phyloP scores from a whole-genome alignment of 2,888 invertebrate species.

The Pardosa pseudoannulata region DNA sequence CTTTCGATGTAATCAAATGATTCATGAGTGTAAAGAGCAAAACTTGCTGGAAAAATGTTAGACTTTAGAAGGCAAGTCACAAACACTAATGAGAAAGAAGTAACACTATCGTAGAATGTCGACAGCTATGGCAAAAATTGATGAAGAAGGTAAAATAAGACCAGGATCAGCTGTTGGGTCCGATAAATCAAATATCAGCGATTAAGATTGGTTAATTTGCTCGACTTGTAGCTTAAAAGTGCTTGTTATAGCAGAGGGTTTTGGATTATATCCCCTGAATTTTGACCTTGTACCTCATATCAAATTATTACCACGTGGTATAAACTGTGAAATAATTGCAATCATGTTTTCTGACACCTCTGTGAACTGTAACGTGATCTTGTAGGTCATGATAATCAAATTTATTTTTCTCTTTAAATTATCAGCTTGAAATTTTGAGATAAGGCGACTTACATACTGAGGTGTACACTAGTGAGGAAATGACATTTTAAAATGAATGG shows the following conservation, averaged over 20 bases:
- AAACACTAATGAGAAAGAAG: too few relatives aligned
- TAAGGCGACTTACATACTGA: too few relatives aligned
- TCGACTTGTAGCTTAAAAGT: neutral
- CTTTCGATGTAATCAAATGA: too few relatives aligned
- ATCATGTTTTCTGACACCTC: neutral
- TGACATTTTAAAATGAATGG: too few relatives aligned
- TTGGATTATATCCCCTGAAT: neutral
- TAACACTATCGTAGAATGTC: too few relatives aligned
- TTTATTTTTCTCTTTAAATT: too few relatives aligned
- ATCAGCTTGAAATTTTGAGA: too few relatives aligned
- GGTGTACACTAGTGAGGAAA: too few relatives aligned
- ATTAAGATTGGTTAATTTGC: neutral
- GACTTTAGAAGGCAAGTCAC: too few relatives aligned
- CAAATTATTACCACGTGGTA: neutral
- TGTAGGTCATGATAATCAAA: neutral
- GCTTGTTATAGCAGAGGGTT: neutral
- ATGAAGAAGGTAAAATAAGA: neutral
- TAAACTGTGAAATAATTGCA: neutral
- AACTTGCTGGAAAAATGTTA: too few relatives aligned
- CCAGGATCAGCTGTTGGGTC: neutral
- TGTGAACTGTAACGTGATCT: neutral
- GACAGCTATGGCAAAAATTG: too few relatives aligned
- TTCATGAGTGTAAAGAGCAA: too few relatives aligned
- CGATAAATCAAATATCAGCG: neutral
- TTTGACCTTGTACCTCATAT: neutral